phyloP scores from a whole-genome alignment of 2,888 invertebrate species.

The Keiferia lycopersicella region DNA sequence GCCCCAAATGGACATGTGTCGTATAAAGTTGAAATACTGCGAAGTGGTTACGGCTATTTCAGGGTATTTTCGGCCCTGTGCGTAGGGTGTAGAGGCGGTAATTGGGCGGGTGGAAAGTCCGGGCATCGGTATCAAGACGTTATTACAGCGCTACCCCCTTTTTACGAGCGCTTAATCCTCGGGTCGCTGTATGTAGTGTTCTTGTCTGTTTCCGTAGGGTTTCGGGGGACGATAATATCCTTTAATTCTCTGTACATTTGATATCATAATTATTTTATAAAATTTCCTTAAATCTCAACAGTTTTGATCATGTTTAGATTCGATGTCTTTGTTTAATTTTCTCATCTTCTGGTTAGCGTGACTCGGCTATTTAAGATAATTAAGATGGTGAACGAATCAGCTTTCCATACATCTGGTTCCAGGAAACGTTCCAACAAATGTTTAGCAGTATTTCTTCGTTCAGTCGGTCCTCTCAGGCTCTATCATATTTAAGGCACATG shows the following conservation, averaged over 20 bases:
- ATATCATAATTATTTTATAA: no score
- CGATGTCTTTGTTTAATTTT: no score
- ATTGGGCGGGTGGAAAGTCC: slow-evolving; percentile 21
- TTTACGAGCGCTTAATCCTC: slow-evolving; percentile 78
- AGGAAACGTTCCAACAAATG: no score
- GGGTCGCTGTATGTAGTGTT: slow-evolving; percentile 47
- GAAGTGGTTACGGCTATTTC: slow-evolving; percentile 1
- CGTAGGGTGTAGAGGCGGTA: slow-evolving; percentile 7
- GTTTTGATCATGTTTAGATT: no score
- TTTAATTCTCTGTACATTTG: background rate
- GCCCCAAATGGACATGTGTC: slow-evolving; percentile 50
- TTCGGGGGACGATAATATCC: background rate
- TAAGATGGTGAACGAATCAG: no score
- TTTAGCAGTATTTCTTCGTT: no score
- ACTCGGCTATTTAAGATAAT: no score
- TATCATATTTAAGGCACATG: no score
- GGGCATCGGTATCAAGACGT: slow-evolving; percentile 68
- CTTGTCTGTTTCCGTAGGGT: slow-evolving; percentile 4
- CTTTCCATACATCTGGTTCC: no score
- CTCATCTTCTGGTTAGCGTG: no score
- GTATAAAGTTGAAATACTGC: slow-evolving; percentile 51
- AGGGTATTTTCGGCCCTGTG: slow-evolving; percentile 8
- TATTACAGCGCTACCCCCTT: slow-evolving; percentile 68
- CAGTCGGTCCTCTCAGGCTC: no score
- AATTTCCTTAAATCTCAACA: no score